Conservation (phyloP, 2,797 vertebrate genomes). For the Hippopotamyrus pictus region DNA sequence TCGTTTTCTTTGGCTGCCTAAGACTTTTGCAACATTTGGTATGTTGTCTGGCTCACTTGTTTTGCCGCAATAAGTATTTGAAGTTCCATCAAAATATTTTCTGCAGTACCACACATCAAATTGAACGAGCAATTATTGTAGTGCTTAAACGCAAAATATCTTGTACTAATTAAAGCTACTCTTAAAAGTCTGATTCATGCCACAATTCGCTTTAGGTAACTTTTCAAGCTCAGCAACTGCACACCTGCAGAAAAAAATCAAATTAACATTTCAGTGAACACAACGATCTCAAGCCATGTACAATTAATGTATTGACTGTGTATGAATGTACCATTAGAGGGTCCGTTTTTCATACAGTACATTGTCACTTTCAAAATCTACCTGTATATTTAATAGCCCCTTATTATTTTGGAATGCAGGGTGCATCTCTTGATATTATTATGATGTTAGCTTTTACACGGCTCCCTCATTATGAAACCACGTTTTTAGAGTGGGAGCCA, state of each 20-base stretch:
- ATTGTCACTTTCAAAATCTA: constrained; percentile 3
- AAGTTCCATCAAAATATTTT: not conserved
- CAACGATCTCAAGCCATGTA: not conserved
- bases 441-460: constrained; percentile 16
- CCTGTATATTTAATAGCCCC: constrained; percentile 18
- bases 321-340: not conserved
- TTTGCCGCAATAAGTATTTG: not conserved
- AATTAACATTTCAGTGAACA: not conserved
- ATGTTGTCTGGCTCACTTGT: not conserved
- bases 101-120: not conserved
- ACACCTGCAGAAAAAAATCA: not conserved
- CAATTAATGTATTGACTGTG: constrained; percentile 9
- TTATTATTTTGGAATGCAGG: constrained; percentile 29
- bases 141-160: not conserved
- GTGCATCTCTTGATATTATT: constrained; percentile 2
- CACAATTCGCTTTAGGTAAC: not conserved
- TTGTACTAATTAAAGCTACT: not conserved
- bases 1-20: not conserved
- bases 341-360: not conserved
- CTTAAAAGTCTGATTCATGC: not conserved
- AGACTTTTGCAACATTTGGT: not conserved
- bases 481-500: not conserved
- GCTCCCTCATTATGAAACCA: constrained; percentile 20
- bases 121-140: not conserved
- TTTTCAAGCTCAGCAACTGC: not conserved